Evolutionary conservation across 2,113 vertebrate species (phyloP).

Genomic region (Corythornis cristatus): DNA sequence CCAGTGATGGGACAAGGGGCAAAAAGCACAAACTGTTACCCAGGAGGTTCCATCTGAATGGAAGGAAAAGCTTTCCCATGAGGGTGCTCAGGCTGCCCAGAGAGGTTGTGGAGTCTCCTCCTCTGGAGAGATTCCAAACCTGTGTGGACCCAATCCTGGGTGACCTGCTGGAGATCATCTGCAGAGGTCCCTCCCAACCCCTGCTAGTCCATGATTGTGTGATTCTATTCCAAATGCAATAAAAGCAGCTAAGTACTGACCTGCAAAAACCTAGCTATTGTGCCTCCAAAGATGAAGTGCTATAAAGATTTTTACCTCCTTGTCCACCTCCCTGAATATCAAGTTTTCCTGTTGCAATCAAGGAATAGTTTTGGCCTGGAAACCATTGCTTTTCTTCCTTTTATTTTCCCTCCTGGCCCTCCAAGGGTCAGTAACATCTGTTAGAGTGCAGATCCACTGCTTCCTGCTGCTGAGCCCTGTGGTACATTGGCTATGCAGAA

Average conservation of each 20-base stretch:
- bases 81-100: background rate
- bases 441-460: background rate
- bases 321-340: background rate
- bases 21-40: no score
- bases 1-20: no score
- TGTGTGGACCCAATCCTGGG: background rate
- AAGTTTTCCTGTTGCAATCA: background rate
- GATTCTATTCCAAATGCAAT: background rate
- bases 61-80: no score
- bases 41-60: no score
- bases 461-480: background rate
- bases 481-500: background rate
- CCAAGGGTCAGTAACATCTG: slow-evolving; percentile 26
- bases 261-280: background rate
- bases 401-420: background rate
- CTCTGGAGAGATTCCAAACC: background rate
- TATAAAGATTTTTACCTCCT: background rate
- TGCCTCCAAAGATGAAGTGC: background rate
- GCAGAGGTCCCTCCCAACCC: background rate
- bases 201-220: background rate
- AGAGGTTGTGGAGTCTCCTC: background rate
- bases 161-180: background rate
- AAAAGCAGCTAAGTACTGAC: background rate
- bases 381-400: background rate
- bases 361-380: background rate